These are phyloP conservation scores for Halichoerus grypus DNA, from an alignment of 2,113 vertebrate genomes.

Conservation along the genomic window DNA sequence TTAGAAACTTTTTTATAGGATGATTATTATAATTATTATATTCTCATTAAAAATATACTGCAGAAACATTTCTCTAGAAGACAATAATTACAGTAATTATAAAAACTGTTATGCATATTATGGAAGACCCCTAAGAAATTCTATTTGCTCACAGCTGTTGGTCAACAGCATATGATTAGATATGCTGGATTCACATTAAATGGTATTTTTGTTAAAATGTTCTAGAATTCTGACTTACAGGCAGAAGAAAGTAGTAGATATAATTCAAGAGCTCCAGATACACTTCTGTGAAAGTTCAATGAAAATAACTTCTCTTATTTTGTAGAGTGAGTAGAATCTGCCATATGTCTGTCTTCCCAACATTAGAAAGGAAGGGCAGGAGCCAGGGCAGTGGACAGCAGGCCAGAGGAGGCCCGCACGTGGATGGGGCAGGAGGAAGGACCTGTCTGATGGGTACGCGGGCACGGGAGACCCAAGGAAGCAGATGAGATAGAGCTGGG, in stretches of 20 bases:
- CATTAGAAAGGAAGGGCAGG: not conserved
- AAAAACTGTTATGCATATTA: not conserved
- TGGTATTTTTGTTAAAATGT: not conserved
- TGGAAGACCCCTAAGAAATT: not conserved
- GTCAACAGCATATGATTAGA: not conserved
- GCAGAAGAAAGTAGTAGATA: not conserved
- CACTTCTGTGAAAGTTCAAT: not conserved
- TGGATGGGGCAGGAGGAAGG: not conserved
- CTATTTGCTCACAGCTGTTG: not conserved
- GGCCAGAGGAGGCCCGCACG: not conserved
- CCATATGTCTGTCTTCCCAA: not conserved
- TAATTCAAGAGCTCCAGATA: not conserved
- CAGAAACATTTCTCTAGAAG: constrained; percentile 5
- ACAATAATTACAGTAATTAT: not conserved
- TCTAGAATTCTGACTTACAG: not conserved
- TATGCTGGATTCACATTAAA: constrained; percentile 19
- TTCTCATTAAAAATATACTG: constrained; percentile 6
- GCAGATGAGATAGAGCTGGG: not conserved
- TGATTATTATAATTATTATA: not conserved
- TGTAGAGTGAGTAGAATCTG: not conserved
- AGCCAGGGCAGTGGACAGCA: not conserved
- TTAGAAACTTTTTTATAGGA: not conserved
- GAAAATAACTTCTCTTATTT: not conserved
- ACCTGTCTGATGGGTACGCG: not conserved
- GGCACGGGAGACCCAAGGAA: not conserved